Evolutionary conservation across 23 tunicate species (phyloP).

Genomic region (Diplosoma virens): DNA sequence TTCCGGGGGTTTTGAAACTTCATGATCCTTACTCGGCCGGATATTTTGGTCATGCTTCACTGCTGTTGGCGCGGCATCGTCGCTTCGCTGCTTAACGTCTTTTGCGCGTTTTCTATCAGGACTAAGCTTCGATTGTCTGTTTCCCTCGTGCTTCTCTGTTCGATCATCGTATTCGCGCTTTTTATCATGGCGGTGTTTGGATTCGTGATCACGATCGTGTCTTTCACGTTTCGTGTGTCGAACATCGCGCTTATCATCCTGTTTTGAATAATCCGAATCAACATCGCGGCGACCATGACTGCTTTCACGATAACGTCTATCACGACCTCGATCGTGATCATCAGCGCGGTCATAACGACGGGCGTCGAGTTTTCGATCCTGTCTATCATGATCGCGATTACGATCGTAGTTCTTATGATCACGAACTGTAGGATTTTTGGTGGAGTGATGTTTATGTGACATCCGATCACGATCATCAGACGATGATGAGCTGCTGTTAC

Average conservation of each 20-base stretch:
- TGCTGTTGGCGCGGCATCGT: neutral
- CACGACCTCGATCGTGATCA: neutral
- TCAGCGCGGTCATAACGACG: constrained; percentile 3
- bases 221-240: too few species aligned
- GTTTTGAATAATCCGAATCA: neutral
- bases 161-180: neutral
- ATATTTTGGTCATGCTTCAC: neutral
- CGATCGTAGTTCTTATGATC: too few species aligned
- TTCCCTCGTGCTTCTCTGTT: neutral
- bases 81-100: neutral
- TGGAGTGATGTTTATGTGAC: too few species aligned
- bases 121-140: neutral
- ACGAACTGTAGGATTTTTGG: too few species aligned
- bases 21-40: neutral
- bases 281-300: neutral
- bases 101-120: neutral
- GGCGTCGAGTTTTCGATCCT: neutral
- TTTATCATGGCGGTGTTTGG: neutral
- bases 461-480: too few species aligned
- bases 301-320: neutral
- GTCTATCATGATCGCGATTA: constrained; percentile 1
- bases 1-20: neutral
- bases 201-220: neutral
- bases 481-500: too few species aligned
- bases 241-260: too few species aligned